Evolutionary conservation across 2,113 vertebrate genomes (phyloP).

Genomic region (Malaclemys terrapin): DNA sequence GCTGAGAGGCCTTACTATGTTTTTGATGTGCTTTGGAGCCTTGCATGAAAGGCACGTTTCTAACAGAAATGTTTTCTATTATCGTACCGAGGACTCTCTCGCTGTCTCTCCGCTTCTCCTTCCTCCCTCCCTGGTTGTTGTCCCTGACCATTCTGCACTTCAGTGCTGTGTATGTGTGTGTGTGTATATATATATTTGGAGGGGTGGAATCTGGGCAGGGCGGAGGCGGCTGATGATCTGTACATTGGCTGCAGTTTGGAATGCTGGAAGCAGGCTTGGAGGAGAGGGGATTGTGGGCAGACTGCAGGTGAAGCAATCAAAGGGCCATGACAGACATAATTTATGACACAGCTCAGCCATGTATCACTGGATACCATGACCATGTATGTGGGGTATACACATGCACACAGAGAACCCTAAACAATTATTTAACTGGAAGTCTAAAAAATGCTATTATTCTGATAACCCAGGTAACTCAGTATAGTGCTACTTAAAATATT

Average conservation of each 20-base stretch:
- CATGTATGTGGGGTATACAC: background rate
- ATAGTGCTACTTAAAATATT: background rate
- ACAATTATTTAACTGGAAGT: background rate
- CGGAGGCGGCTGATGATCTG: slow-evolving; percentile 30
- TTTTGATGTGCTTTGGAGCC: background rate
- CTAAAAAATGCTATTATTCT: background rate
- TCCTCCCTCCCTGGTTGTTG: background rate
- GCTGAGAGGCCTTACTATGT: background rate
- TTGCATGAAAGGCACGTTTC: background rate
- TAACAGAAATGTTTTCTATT: background rate
- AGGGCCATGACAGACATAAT: slow-evolving; percentile 43
- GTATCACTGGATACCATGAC: slow-evolving; percentile 32
- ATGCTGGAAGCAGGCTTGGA: slow-evolving; percentile 67
- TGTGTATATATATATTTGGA: background rate
- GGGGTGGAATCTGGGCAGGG: background rate
- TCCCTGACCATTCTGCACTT: background rate
- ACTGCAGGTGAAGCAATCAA: slow-evolving; percentile 66
- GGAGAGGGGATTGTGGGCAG: slow-evolving; percentile 43
- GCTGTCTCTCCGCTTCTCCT: background rate
- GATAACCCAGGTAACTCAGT: background rate
- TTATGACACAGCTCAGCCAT: slow-evolving; percentile 50
- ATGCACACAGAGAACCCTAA: background rate
- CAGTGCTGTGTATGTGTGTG: background rate
- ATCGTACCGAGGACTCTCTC: background rate
- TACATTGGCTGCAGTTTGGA: slow-evolving; percentile 64